A percentile compares a stretch with the other conserved stretches of the same genome.
phyloP scores from a whole-genome alignment of 2,113 vertebrate genomes.

The Hippocampus abdominalis region DNA sequence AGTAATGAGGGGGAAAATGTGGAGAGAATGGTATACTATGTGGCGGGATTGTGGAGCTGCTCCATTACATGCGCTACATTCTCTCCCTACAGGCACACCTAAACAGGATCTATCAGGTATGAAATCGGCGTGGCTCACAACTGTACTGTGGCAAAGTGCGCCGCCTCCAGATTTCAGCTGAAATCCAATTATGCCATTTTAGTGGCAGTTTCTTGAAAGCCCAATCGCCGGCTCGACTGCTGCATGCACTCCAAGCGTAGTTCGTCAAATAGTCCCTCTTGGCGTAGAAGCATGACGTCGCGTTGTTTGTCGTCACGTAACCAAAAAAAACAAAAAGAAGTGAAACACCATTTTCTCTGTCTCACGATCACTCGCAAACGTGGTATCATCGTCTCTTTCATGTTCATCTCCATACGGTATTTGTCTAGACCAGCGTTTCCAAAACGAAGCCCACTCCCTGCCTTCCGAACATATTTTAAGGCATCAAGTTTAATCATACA shows the following conservation, averaged over 20 bases:
- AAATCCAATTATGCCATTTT: slow-evolving; percentile 47
- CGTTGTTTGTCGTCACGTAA: slow-evolving; percentile 28
- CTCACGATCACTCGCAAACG: slow-evolving; percentile 56
- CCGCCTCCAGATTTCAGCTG: slow-evolving; percentile 44
- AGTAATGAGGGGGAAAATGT: slow-evolving; percentile 37
- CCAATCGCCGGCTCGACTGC: slow-evolving; percentile 53
- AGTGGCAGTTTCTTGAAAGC: slow-evolving; percentile 60
- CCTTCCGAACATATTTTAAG: neutral
- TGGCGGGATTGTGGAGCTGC: slow-evolving; percentile 46
- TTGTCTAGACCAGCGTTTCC: slow-evolving; percentile 1
- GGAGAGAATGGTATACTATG: slow-evolving; percentile 40
- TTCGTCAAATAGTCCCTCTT: slow-evolving; percentile 45
- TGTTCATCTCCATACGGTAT: slow-evolving; percentile 30
- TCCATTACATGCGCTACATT: slow-evolving; percentile 73
- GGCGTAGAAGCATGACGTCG: slow-evolving; percentile 36
- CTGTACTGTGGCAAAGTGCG: slow-evolving; percentile 64
- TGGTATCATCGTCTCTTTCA: slow-evolving; percentile 47
- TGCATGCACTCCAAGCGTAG: slow-evolving; percentile 59
- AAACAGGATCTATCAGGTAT: slow-evolving; percentile 83
- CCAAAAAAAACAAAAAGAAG: slow-evolving; percentile 18
- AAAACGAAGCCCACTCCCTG: neutral
- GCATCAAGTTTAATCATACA: too few relatives aligned
- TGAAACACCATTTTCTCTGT: slow-evolving; percentile 59
- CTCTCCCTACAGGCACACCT: slow-evolving; percentile 77
- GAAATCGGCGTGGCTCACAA: slow-evolving; percentile 70